Evolutionary conservation across 2,888 invertebrate genomes (phyloP), one percentile per base, ranked within the genome.

Genomic region (Pristionchus fissidentatus): DNA sequence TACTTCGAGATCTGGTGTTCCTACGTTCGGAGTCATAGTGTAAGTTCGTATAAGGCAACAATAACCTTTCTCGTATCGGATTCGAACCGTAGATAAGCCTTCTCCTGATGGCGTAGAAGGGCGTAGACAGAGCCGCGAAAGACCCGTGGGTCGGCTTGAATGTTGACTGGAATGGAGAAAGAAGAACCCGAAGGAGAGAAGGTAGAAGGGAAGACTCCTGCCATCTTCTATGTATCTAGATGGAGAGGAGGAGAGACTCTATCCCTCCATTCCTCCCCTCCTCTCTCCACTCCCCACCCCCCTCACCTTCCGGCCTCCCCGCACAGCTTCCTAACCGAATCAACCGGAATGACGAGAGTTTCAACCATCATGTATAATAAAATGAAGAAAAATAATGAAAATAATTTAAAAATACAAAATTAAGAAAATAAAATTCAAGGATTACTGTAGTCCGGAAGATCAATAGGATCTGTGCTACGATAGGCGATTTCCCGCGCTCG

Each of bases 101-200:
- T 79, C 79, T 79, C 79, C 32, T 79, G 79, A 43, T 85, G 57
- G 29, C 90, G 80, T 60, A 88, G 85, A 66, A 87, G 83, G 1
- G 91, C 91, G 77, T 88, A 88, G 13, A 91, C 89, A 10, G 89
- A 89, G 29, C 91, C 91, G 52, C 87, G 87, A 84, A 85, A 90
- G 19, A 91, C 87, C 46, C 90, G 75, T 4, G 90, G 90, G 85
- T 90, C 90, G 4, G 81, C 60, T 46, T 60, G 79, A 15, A 79
- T 77, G 32, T 77, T 77, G 49, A 77, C 49, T 19, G 75, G 75
- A 49, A 77, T 46, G 35, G 75, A 8, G 10, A 77, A 77, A 1
- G 75, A 77, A 22, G 75, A 77, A 49, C 49, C 46, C 19, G 38
- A 41, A 32, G 75, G 46, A 4, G 75, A 70, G 70, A 70, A 70